Percentiles rank a stretch among this genome's conserved stretches.
Conservation (phyloP, 2,888 invertebrate genomes). For the Drosophila rellima region DNA sequence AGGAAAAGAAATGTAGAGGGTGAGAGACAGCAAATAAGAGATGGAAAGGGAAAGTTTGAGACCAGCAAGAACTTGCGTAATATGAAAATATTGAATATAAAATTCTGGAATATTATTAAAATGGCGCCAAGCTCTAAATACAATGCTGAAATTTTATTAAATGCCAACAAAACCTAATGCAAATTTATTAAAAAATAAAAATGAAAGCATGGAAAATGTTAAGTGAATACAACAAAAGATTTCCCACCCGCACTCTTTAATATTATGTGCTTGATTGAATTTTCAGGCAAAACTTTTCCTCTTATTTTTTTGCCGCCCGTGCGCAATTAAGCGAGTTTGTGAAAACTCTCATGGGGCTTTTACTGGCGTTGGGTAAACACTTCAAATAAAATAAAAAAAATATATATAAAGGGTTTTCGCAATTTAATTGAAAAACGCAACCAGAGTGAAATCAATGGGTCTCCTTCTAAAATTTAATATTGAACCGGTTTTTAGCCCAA, state of each 20-base stretch:
- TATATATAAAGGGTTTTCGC: conserved; percentile 33
- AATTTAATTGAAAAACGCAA: conserved; percentile 57
- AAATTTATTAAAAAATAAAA: conserved; percentile 73
- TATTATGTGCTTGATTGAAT: conserved; percentile 65
- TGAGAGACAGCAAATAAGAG: not conserved
- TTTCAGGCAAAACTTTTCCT: conserved; percentile 33
- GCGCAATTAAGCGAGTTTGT: conserved; percentile 59
- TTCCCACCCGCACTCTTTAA: conserved; percentile 38
- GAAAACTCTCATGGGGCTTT: conserved; percentile 29
- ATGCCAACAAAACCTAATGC: conserved; percentile 55
- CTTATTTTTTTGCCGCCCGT: conserved; percentile 11
- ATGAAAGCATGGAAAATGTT: conserved; percentile 29
- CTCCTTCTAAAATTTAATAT: conserved; percentile 42
- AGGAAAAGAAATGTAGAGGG: not conserved
- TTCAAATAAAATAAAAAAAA: conserved; percentile 15
- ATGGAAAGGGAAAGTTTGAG: conserved; percentile 7
- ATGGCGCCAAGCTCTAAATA: conserved; percentile 31
- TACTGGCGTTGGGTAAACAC: conserved; percentile 39
- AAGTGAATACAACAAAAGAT: conserved; percentile 59
- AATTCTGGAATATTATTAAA: conserved; percentile 64
- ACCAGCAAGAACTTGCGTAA: conserved; percentile 67
- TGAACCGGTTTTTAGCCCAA: conserved; percentile 32
- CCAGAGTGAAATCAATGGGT: conserved; percentile 31
- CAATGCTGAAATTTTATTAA: conserved; percentile 42
- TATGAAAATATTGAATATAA: conserved; percentile 77